These are phyloP conservation scores for Nephila pilipes DNA, from an alignment of 1,140 invertebrate genomes.

Conservation along the genomic window DNA sequence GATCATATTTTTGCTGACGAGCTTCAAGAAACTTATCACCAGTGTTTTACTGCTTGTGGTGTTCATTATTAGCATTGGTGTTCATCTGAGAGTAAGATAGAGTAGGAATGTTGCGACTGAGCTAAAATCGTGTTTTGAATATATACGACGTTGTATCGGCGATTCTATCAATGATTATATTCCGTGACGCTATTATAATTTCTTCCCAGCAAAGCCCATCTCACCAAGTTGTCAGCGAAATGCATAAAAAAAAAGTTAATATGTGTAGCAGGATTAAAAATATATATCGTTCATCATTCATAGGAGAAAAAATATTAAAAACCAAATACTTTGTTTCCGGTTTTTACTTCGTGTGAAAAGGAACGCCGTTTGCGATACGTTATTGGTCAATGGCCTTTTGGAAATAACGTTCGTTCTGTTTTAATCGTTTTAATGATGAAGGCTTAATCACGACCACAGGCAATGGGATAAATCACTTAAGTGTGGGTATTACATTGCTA, in stretches of 20 bases:
- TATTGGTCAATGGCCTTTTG: too few relatives aligned
- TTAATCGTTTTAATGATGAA: too few relatives aligned
- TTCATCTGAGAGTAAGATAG: background rate
- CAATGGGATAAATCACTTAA: too few relatives aligned
- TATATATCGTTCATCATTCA: too few relatives aligned
- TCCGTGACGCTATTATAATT: background rate
- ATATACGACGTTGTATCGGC: background rate
- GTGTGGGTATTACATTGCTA: too few relatives aligned
- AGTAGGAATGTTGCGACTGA: background rate
- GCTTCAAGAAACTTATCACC: background rate
- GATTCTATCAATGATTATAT: too few relatives aligned
- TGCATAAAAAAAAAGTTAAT: background rate
- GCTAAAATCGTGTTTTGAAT: slow-evolving; percentile 5
- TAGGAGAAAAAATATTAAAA: too few relatives aligned
- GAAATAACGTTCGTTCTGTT: too few relatives aligned
- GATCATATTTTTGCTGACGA: background rate
- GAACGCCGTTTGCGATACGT: too few relatives aligned
- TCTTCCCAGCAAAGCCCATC: background rate
- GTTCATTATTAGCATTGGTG: background rate
- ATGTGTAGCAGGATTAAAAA: background rate
- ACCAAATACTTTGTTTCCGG: too few relatives aligned
- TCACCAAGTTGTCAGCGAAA: slow-evolving; percentile 20
- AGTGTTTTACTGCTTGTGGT: background rate
- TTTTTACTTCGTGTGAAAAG: too few relatives aligned
- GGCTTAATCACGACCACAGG: too few relatives aligned